These are phyloP conservation scores for Camponotus fellah DNA, from an alignment of 2,888 invertebrate species.

Conservation along the genomic window DNA sequence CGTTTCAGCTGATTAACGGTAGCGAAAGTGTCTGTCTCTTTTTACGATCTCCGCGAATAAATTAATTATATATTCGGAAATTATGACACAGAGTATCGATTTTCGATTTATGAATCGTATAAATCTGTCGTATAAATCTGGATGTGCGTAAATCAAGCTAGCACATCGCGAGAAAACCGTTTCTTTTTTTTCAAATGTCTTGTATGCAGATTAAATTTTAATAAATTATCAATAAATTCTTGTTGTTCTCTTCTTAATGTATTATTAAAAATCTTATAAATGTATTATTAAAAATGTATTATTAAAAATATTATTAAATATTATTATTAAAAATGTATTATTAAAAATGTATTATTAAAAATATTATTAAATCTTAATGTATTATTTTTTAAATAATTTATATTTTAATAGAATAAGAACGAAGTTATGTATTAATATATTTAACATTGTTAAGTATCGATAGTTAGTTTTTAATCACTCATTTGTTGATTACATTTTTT, in stretches of 20 bases:
- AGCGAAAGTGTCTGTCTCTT: not conserved
- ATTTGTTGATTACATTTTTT: not conserved
- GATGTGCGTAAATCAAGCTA: slow-evolving; percentile 8
- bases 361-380: not conserved
- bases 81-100: slow-evolving; percentile 5
- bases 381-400: not conserved
- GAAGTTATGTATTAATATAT: not conserved
- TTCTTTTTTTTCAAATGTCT: not conserved
- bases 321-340: too few relatives aligned
- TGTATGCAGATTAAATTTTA: not conserved
- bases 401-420: too few relatives aligned
- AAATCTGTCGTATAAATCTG: not conserved
- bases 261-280: too few relatives aligned
- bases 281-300: too few relatives aligned
- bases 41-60: not conserved
- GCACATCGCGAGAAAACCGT: not conserved
- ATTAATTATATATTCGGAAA: slow-evolving; percentile 23
- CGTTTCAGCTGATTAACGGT: too few relatives aligned
- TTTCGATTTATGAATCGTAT: not conserved
- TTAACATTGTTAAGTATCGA: not conserved
- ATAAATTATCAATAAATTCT: not conserved
- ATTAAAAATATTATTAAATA: too few relatives aligned
- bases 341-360: too few relatives aligned
- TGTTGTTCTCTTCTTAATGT: too few relatives aligned
- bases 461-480: not conserved